phyloP scores from a whole-genome alignment of 64 coral and sea anemone genomes.

The Exaiptasia diaphana region DNA sequence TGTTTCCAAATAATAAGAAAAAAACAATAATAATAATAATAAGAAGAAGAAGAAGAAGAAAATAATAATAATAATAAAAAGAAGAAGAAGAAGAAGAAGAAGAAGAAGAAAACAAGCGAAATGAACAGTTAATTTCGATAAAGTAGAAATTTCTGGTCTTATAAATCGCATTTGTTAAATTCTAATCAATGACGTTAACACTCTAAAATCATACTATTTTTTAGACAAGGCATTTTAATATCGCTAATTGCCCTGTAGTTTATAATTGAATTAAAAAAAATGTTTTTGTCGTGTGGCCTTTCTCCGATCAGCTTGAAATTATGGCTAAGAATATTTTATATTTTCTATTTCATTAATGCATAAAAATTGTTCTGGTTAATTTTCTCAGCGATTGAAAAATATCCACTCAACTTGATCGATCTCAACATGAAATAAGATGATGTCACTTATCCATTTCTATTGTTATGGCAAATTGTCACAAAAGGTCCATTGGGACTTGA shows the following conservation, averaged over 20 bases:
- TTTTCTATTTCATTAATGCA: neutral
- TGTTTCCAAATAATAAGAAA: too few species aligned
- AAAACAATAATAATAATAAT: too few species aligned
- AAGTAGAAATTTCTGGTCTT: neutral
- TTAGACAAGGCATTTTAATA: neutral
- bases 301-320: neutral
- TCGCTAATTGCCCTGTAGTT: neutral
- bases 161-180: neutral
- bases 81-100: too few species aligned
- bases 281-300: neutral
- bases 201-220: neutral
- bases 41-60: too few species aligned
- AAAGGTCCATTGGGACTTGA: too few species aligned
- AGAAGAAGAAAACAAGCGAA: neutral
- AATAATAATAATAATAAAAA: too few species aligned
- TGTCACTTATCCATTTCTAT: too few species aligned
- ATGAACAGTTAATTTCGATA: neutral
- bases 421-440: too few species aligned
- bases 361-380: neutral
- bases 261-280: neutral
- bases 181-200: neutral
- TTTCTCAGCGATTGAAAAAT: neutral
- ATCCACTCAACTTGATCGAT: neutral
- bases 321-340: neutral
- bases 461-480: too few species aligned